phyloP scores from a whole-genome alignment of 2,113 vertebrate species.

The Oryzias javanicus region DNA sequence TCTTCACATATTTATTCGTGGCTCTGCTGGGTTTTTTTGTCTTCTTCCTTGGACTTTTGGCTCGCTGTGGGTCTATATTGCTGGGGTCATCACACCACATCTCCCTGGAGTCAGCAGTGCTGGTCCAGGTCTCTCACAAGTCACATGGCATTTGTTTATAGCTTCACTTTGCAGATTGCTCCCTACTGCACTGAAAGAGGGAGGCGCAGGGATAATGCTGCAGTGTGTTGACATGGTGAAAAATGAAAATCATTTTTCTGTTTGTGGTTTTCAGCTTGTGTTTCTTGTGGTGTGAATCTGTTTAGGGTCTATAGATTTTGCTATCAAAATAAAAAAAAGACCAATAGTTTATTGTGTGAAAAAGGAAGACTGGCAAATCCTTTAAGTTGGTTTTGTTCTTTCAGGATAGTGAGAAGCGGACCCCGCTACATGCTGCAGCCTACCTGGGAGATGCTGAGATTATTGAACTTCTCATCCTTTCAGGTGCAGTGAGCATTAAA shows the following conservation, averaged over 20 bases:
- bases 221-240: slow-evolving; percentile 12
- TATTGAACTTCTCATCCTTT: slow-evolving; percentile 97
- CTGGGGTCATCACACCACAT: slow-evolving; percentile 52
- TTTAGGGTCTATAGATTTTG: slow-evolving; percentile 44
- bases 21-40: slow-evolving; percentile 2
- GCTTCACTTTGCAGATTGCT: slow-evolving; percentile 58
- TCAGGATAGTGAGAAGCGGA: slow-evolving; percentile 97
- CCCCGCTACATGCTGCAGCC: slow-evolving; percentile 95
- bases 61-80: slow-evolving; percentile 26
- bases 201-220: slow-evolving; percentile 12
- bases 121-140: slow-evolving; percentile 18
- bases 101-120: slow-evolving; percentile 60
- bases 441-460: slow-evolving; percentile 97
- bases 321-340: neutral
- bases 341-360: neutral
- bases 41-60: slow-evolving; percentile 2
- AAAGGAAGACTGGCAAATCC: neutral
- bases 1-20: neutral
- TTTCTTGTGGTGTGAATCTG: slow-evolving; percentile 37
- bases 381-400: slow-evolving; percentile 2
- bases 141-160: slow-evolving; percentile 64
- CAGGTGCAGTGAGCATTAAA: slow-evolving; percentile 80
- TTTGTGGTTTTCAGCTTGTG: slow-evolving; percentile 17
- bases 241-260: slow-evolving; percentile 25
- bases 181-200: slow-evolving; percentile 31